Evolutionary conservation across 2,888 invertebrate species (phyloP), one percentile per base, ranked within the genome.

Genomic region (Drosophila mulleri): DNA sequence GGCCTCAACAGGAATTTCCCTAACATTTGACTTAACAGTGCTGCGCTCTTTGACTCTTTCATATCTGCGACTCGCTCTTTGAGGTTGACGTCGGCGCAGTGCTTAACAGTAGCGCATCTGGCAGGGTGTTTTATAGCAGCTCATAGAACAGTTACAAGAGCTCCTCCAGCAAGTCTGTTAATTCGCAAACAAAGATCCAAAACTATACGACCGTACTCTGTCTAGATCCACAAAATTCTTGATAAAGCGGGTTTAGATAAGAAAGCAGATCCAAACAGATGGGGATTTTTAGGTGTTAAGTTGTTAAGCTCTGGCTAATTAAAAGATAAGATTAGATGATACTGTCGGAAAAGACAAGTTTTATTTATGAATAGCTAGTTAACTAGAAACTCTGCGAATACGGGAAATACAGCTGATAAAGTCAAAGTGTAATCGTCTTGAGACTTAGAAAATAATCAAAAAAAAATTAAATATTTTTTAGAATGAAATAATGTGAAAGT

Each of bases 1-100:
- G 45, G 61, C 53, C 61, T 68, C 3, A 58, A 67, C 54, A 77
- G 77, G 66, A 87, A 74, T 75, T 67, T 50, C 7, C 47, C 56
- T 70, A 70, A 39, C 67, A 42, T 52, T 14, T 18, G 29, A 23
- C 16, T 48, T 66, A 32, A 54, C 69, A 53, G 35, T 6, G 12
- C 6, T 20, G 48, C 20, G 20, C 78, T 72, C 72, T 68, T 50
- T 8, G 35, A 8, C 59, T 32, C 44, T 52, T 37, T 50, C 7
- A 18, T 56, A 48, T 35, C 48, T 23, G 52, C 26, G 9, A 6
- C n/a, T 11, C 1, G 20, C 75, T 78, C 82, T 79, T 67, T 32
- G 37, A 16, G 32, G 11, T 42, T 26, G 45, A 45, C 62, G 63
- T 66, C 62, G 67, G 70, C 71, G 71, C 65, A 29, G 4, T 26